These are phyloP conservation scores for Nannoperca australis DNA, from an alignment of 2,797 vertebrate species.

Conservation along the genomic window DNA sequence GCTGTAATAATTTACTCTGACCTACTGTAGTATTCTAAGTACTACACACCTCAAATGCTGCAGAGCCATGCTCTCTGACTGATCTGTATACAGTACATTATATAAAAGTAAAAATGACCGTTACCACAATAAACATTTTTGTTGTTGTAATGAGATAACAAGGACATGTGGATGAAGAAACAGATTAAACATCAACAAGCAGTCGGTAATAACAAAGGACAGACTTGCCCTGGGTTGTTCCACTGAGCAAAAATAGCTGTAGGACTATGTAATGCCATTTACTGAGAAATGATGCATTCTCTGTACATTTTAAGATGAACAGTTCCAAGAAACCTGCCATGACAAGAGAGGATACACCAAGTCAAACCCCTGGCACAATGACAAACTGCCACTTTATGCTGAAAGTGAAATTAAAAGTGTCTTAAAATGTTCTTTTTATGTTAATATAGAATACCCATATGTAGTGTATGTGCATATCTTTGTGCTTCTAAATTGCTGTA, in stretches of 20 bases:
- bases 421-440: not conserved
- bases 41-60: not conserved
- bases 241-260: not conserved
- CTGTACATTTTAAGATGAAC: not conserved
- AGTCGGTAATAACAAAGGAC: not conserved
- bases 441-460: not conserved
- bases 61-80: not conserved
- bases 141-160: not conserved
- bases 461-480: not conserved
- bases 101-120: not conserved
- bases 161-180: not conserved
- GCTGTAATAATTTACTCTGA: no score
- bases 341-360: not conserved
- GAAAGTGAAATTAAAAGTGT: no score
- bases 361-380: no score
- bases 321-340: not conserved
- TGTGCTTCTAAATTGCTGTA: no score
- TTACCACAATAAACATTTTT: no score
- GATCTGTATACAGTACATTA: not conserved
- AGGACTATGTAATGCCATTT: not conserved
- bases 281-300: constrained; percentile 11
- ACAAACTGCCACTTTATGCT: not conserved
- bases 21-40: not conserved
- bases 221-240: not conserved
- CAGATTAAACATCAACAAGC: not conserved